A percentile compares a stretch with the other conserved stretches of the same genome.
Conservation (phyloP, 1,140 invertebrate species). For the Papilio machaon region DNA sequence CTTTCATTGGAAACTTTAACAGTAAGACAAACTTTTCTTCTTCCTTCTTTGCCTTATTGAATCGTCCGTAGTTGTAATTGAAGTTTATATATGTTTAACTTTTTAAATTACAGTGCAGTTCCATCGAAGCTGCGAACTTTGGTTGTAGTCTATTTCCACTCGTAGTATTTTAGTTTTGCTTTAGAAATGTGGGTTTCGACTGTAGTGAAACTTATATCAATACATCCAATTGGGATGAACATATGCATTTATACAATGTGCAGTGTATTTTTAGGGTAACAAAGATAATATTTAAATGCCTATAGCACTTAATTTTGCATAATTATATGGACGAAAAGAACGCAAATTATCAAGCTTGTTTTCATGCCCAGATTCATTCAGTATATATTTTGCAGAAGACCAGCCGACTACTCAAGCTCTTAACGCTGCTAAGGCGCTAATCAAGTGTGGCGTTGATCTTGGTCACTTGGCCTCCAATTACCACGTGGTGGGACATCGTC, state of each 20-base stretch:
- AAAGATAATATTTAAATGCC: background rate
- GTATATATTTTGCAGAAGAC: conserved; percentile 75
- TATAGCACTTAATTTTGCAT: too few species aligned
- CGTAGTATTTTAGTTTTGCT: too few species aligned
- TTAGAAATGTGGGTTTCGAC: too few species aligned
- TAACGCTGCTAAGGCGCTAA: conserved; percentile 82
- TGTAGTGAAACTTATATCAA: too few species aligned
- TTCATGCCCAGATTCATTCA: background rate
- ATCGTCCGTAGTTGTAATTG: background rate
- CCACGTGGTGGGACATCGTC: conserved; percentile 84
- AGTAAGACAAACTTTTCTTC: conserved; percentile 63
- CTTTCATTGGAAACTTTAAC: conserved; percentile 87
- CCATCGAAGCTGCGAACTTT: background rate
- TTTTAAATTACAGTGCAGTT: background rate
- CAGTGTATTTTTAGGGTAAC: too few species aligned
- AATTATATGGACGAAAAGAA: background rate
- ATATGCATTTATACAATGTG: too few species aligned
- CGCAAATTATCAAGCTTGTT: background rate
- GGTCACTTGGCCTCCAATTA: conserved; percentile 83
- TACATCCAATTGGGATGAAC: too few species aligned
- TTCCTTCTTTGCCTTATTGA: background rate
- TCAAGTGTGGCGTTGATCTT: conserved; percentile 84
- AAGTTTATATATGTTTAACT: background rate
- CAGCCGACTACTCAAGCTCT: conserved; percentile 82
- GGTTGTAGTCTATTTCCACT: too few species aligned